Evolutionary conservation across 2,797 vertebrate species (phyloP).

Genomic region (Dendrocincla fuliginosa): DNA sequence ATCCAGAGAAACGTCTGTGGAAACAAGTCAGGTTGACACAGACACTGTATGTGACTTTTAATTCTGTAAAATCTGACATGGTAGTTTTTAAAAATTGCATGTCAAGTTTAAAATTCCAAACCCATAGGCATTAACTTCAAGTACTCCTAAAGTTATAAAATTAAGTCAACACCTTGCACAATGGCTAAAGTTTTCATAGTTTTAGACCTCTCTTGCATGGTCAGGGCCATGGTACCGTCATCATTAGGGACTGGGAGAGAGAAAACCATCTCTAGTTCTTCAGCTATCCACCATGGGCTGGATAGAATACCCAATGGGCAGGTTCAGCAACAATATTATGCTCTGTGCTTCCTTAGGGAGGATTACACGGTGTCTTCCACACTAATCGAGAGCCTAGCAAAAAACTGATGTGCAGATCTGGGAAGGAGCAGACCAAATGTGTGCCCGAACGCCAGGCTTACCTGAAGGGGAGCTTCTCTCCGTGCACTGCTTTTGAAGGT

Average conservation of each 20-base stretch:
- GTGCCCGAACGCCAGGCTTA: background rate
- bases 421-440: rapidly evolving
- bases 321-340: rapidly evolving
- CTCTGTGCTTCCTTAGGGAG: rapidly evolving
- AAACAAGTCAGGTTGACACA: background rate
- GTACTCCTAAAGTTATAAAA: background rate
- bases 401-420: background rate
- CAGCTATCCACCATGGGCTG: rapidly evolving
- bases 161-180: background rate
- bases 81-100: background rate
- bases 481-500: slow-evolving; percentile 59
- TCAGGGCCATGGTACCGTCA: background rate
- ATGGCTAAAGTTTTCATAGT: background rate
- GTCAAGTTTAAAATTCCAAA: background rate
- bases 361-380: background rate
- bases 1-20: background rate
- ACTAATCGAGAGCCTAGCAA: rapidly evolving
- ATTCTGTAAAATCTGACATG: background rate
- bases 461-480: slow-evolving; percentile 51
- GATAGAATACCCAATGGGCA: rapidly evolving
- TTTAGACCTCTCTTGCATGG: background rate
- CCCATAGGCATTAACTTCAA: background rate
- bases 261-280: background rate
- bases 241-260: background rate
- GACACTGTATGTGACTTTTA: background rate